Evolutionary conservation across 2,888 invertebrate species (phyloP).

Genomic region (Sympetrum striolatum): DNA sequence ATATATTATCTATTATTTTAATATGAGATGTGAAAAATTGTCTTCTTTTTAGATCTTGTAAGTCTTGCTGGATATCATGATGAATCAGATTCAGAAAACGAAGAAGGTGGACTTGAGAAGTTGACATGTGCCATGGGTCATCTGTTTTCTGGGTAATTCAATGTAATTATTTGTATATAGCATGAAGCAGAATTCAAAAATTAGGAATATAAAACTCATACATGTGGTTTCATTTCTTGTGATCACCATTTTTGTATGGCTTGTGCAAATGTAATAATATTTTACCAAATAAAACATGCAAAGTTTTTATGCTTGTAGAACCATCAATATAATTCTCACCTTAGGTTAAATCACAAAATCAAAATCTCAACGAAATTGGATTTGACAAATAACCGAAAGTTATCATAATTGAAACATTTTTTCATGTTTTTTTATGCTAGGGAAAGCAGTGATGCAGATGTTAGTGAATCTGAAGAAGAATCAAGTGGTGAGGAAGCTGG

Average conservation of each 20-base stretch:
- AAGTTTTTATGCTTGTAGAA: no score
- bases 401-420: neutral
- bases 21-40: neutral
- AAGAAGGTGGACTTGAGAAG: slow-evolving; percentile 73
- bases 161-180: neutral
- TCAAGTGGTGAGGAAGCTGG: slow-evolving; percentile 33
- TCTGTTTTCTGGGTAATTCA: slow-evolving; percentile 74
- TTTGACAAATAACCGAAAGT: neutral
- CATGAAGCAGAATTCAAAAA: no score
- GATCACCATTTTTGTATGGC: no score
- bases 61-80: slow-evolving; percentile 57
- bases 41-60: slow-evolving; percentile 53
- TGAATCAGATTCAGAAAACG: slow-evolving; percentile 78
- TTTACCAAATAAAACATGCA: no score
- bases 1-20: neutral
- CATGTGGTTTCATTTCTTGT: no score
- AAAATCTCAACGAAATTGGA: slow-evolving; percentile 9
- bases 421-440: slow-evolving; percentile 51
- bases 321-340: no score
- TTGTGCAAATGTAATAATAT: no score
- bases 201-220: no score
- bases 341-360: neutral
- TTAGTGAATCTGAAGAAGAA: slow-evolving; percentile 60
- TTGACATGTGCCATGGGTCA: slow-evolving; percentile 76
- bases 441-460: slow-evolving; percentile 67